Base-by-base conservation (phyloP, 2,113 vertebrate genomes). In the Bufo bufo region DNA sequence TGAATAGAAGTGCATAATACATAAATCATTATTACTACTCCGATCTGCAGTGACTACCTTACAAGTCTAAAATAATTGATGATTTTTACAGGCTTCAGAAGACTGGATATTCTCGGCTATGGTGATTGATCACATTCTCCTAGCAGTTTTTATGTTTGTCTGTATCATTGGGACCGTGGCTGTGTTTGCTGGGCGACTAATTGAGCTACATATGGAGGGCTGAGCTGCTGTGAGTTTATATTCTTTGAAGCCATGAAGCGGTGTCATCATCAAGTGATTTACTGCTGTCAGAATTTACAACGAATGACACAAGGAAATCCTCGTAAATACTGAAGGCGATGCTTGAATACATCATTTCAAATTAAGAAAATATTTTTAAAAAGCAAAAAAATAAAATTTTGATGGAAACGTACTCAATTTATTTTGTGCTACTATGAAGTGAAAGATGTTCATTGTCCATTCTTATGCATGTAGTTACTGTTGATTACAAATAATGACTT, bases 61-160 rank as follows among this genome's bases (percentile, higher is more conserved):
- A 3, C 13, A 49, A 17, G 71, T 74, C 66, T 33, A 20, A 4
- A 75, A 20, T 50, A 75, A 75, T 75, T 0, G 10, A 9, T 75
- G 19, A 1, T 47, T 75, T 90, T 89, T 65, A 20, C 90, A 99
- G 98, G 98, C 97, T 3, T 94, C 97, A 0, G 98, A 99, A 92
- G 98, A 99, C 92, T 99, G 98, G 98, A 99, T 98, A 92, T 99
- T 98, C 0, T 98, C 99, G 0, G 98, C 98, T 0, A 99, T 99
- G 98, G 98, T 99, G 59, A 88, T 99, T 92, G 98, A 99, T 91
- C 98, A 99, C 93, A 95, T 99, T 91, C 95, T 99, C 90, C 96
- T 99, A 9, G 98, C 96, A 3, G 95, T 99, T 90, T 99, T 99
- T 93, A 99, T 99, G 98, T 91, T 96, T 0, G 97, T 99, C 89